phyloP scores from a whole-genome alignment of 2,888 invertebrate species.

The Lissocephala sabroskyi region DNA sequence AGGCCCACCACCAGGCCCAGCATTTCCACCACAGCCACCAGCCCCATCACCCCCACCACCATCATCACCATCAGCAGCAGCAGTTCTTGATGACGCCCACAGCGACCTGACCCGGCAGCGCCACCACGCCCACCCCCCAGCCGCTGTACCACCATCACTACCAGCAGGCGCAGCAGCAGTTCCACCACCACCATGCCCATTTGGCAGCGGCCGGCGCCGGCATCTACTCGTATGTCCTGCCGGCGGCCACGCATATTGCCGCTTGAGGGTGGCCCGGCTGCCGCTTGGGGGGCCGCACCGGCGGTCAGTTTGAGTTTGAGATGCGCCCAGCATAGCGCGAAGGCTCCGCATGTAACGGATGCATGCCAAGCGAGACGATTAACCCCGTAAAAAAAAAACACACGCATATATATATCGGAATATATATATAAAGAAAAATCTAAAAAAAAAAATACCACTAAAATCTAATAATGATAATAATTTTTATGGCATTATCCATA shows the following conservation, averaged over 20 bases:
- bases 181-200: slow-evolving; percentile 27
- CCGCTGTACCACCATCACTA: slow-evolving; percentile 43
- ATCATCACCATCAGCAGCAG: slow-evolving; percentile 67
- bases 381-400: slow-evolving; percentile 27
- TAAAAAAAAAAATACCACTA: slow-evolving; percentile 16
- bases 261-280: slow-evolving; percentile 45
- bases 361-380: slow-evolving; percentile 35
- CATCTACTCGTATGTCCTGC: slow-evolving; percentile 70
- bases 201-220: slow-evolving; percentile 51
- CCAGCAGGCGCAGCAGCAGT: slow-evolving; percentile 41
- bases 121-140: slow-evolving; percentile 36
- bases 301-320: neutral
- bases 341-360: slow-evolving; percentile 53
- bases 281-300: neutral
- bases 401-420: slow-evolving; percentile 28
- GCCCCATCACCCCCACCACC: slow-evolving; percentile 51
- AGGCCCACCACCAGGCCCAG: slow-evolving; percentile 21
- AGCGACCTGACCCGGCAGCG: slow-evolving; percentile 73
- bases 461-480: slow-evolving; percentile 19
- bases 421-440: slow-evolving; percentile 17
- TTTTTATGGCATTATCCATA: slow-evolving; percentile 38
- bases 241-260: slow-evolving; percentile 69
- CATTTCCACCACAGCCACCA: slow-evolving; percentile 26
- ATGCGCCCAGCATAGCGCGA: slow-evolving; percentile 32
- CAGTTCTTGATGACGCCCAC: slow-evolving; percentile 72